Evolutionary conservation across 2,797 vertebrate genomes (phyloP).

Genomic region (Miichthys miiuy): DNA sequence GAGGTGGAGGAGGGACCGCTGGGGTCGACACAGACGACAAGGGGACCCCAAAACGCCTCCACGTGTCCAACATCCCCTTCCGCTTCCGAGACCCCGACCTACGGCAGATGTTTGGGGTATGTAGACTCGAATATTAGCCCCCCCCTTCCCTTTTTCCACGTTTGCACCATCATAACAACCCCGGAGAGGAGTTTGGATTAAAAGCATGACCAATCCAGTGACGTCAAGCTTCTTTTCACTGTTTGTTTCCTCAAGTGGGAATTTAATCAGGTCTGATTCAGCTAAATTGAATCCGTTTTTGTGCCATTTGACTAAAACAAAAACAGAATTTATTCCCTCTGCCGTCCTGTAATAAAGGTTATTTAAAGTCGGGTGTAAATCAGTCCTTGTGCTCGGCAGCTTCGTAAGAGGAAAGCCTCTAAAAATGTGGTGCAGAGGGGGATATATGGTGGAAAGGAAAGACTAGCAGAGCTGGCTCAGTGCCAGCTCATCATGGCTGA

Average conservation of each 20-base stretch:
- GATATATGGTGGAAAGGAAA: slow-evolving; percentile 56
- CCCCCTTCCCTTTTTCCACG: background rate
- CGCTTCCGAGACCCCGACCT: slow-evolving; percentile 98
- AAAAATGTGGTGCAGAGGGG: slow-evolving; percentile 62
- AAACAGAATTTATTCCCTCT: slow-evolving; percentile 4
- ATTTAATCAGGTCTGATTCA: slow-evolving; percentile 13
- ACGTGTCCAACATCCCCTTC: slow-evolving; percentile 99
- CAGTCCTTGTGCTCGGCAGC: slow-evolving; percentile 10
- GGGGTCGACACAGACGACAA: slow-evolving; percentile 92
- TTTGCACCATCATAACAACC: background rate
- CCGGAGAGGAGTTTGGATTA: slow-evolving; percentile 1
- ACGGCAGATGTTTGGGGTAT: slow-evolving; percentile 99
- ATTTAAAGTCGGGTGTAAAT: slow-evolving; percentile 33
- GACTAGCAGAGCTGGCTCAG: slow-evolving; percentile 47
- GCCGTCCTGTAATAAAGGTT: slow-evolving; percentile 4
- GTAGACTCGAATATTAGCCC: slow-evolving; percentile 34
- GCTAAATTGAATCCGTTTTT: background rate
- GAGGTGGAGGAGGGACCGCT: slow-evolving; percentile 76
- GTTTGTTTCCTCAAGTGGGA: background rate
- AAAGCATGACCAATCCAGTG: background rate
- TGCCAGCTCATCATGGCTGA: slow-evolving; percentile 64
- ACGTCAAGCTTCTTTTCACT: background rate
- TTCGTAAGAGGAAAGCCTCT: slow-evolving; percentile 46
- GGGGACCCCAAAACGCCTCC: slow-evolving; percentile 96
- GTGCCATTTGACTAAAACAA: background rate